Conservation (phyloP, 2,888 invertebrate species). For the Hedychridium roseum region DNA sequence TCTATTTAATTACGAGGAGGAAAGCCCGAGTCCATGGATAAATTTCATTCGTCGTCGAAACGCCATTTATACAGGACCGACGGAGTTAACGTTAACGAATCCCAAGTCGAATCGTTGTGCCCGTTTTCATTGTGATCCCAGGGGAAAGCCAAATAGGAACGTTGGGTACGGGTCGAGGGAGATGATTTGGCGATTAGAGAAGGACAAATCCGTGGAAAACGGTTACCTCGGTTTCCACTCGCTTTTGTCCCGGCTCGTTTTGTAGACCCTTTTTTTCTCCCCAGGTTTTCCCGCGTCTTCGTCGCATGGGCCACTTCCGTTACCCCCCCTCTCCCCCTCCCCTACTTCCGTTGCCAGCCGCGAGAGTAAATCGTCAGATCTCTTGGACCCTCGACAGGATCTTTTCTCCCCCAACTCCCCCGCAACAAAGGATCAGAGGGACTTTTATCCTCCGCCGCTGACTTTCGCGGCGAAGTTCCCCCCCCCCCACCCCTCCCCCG, state of each 20-base stretch:
- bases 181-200: constrained; percentile 11
- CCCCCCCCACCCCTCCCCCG: constrained; percentile 1
- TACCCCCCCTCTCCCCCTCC: no score
- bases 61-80: no score
- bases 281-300: no score
- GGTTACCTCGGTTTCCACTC: constrained; percentile 7
- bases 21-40: no score
- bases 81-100: no score
- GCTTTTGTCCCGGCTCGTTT: not conserved
- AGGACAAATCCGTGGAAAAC: constrained; percentile 3
- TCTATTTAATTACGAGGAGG: no score
- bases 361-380: constrained; percentile 14
- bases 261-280: no score
- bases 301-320: no score
- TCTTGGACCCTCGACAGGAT: constrained; percentile 7
- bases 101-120: no score
- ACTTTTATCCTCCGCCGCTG: constrained; percentile 15
- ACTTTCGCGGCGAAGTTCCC: constrained; percentile 12
- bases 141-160: constrained; percentile 13
- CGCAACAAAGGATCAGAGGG: constrained; percentile 15
- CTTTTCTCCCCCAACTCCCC: not conserved
- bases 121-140: constrained; percentile 9
- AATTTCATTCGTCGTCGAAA: no score
- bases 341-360: no score
- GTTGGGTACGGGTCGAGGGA: constrained; percentile 1